Evolutionary conservation across 1,140 invertebrate species (phyloP).

Genomic region (Drosophila chauvacae): DNA sequence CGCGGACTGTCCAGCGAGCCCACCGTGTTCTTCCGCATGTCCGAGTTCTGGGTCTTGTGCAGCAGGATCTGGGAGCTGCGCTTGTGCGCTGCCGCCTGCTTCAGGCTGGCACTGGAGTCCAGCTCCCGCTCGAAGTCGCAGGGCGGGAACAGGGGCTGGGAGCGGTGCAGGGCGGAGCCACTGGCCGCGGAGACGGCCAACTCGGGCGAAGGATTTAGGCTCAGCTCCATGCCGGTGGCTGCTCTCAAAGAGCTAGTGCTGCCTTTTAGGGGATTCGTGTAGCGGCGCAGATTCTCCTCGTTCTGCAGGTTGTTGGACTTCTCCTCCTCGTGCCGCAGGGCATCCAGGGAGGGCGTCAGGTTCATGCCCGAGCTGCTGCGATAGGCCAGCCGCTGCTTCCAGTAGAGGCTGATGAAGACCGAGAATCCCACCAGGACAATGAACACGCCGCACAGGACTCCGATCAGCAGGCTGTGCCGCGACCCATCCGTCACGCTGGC

Average conservation of each 20-base stretch:
- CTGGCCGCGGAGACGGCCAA: conserved; percentile 84
- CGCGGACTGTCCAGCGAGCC: conserved; percentile 89
- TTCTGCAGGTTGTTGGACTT: conserved; percentile 95
- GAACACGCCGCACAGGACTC: conserved; percentile 85
- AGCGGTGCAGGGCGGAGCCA: conserved; percentile 87
- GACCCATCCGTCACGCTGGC: conserved; percentile 75
- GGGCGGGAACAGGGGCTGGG: conserved; percentile 86
- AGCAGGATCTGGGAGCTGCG: conserved; percentile 88
- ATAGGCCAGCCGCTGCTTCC: conserved; percentile 86
- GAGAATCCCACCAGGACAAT: conserved; percentile 80
- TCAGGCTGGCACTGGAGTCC: conserved; percentile 67
- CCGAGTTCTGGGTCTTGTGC: conserved; percentile 90
- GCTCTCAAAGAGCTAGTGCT: conserved; percentile 82
- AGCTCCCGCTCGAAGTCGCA: conserved; percentile 84
- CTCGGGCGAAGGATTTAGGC: conserved; percentile 85
- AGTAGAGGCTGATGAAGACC: conserved; percentile 85
- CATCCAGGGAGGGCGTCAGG: conserved; percentile 86
- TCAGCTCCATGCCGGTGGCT: conserved; percentile 84
- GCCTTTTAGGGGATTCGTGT: conserved; percentile 86
- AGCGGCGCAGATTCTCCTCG: conserved; percentile 92
- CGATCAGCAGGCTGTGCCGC: conserved; percentile 84
- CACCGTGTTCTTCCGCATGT: conserved; percentile 91
- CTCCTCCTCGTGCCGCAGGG: conserved; percentile 90
- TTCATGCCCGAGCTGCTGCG: conserved; percentile 86
- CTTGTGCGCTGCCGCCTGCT: conserved; percentile 78